Conservation (phyloP, 2,113 vertebrate genomes). For the Potamarius usumacintae region DNA sequence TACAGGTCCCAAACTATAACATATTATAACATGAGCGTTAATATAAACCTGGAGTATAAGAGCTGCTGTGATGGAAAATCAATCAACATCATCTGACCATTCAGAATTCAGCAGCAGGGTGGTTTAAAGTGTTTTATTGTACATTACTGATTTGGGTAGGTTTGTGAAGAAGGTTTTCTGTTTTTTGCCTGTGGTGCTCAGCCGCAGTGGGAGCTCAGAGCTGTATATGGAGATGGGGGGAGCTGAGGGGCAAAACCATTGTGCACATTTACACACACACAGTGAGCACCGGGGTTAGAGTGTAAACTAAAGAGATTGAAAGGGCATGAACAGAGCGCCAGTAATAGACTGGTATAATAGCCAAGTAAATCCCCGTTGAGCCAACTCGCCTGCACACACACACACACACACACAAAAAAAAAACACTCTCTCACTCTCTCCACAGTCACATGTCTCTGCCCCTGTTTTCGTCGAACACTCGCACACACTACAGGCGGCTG, state of each 20-base stretch:
- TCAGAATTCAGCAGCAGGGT: neutral
- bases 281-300: conserved; percentile 35
- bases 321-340: conserved; percentile 34
- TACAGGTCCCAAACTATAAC: neutral
- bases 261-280: conserved; percentile 34
- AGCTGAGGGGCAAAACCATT: conserved; percentile 16
- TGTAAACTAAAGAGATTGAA: conserved; percentile 52
- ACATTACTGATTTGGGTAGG: neutral
- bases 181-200: neutral
- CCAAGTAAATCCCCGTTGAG: conserved; percentile 50
- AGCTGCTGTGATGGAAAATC: neutral
- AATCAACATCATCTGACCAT: neutral
- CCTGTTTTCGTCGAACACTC: conserved; percentile 44
- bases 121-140: neutral
- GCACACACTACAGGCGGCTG: conserved; percentile 38
- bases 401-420: conserved; percentile 28
- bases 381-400: conserved; percentile 20
- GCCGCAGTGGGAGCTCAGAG: conserved; percentile 15
- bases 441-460: conserved; percentile 46
- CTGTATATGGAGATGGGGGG: conserved; percentile 3
- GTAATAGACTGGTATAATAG: conserved; percentile 53
- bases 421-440: conserved; percentile 3
- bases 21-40: neutral
- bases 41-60: neutral
- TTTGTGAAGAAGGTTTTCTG: neutral